Base-by-base conservation (phyloP, 2,113 vertebrate genomes). In the Vombatus ursinus region DNA sequence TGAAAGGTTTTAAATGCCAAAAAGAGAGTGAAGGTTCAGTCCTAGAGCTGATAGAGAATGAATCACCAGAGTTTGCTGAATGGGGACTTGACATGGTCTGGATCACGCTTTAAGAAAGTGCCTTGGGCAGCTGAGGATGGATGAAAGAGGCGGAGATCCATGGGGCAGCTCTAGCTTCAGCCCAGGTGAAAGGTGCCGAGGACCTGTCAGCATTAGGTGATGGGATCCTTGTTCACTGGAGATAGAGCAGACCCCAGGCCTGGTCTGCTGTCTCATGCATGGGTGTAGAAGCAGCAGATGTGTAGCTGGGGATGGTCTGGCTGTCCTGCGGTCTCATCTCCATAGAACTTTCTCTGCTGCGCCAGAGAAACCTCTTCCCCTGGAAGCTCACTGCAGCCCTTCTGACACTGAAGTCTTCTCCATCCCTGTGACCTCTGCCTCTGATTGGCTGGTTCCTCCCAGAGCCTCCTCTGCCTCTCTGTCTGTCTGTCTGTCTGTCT, bases 211-310 rank as follows among this genome's bases (percentile, higher is more conserved):
- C 19, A 37, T 37, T 31, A 11, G 28, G 12, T 37, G 28, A 68
- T 14, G 57, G 57, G 1, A n/a, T n/a, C 61, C n/a, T 44, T 22
- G n/a, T 84, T 44, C 19, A 8, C 19, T 44, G 6, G 19, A 23
- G 68, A 84, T 3, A 8, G 37, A 7, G 14, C 0, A 14, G 12
- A 19, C 0, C 4, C 1, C 31, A n/a, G 61, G 19, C 1, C n/a
- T 44, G 68, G 68, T 84, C 68, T n/a, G 68, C 68, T 44, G 68
- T 77, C n/a, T 77, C 61, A 77, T 77, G 16, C 37, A 24, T 1
- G 61, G 61, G 11, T 68, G 11, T 3, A 4, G 37, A 10, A 4
- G 25, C 53, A 3, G 2, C 24, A 1, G 6, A 53, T 53, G 52
- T 22, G 52, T 52, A 3, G 19, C 52, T 53, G 52, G 22, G 23